Conservation (phyloP, 2,113 vertebrate genomes). For the Pangasianodon hypophthalmus region DNA sequence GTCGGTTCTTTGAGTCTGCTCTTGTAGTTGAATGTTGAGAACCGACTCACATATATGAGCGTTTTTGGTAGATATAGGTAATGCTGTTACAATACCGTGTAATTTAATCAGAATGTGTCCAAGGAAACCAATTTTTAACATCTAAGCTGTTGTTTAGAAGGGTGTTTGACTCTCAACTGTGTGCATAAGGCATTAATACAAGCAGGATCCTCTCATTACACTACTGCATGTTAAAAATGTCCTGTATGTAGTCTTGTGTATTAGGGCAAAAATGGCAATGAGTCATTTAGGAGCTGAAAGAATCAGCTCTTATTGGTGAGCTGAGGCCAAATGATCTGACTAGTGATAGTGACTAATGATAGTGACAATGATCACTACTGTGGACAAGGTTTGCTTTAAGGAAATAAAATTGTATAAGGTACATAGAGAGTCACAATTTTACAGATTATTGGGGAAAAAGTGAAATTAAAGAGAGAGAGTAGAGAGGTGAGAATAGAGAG, state of each 20-base stretch:
- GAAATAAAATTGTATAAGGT: too few species aligned
- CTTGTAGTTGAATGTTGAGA: neutral
- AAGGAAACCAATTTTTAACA: neutral
- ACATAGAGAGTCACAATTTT: too few species aligned
- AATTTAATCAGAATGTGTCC: neutral
- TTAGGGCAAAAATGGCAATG: too few species aligned
- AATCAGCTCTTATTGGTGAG: too few species aligned
- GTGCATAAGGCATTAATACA: neutral
- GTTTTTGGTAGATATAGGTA: neutral
- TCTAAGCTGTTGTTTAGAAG: neutral
- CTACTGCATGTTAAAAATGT: neutral
- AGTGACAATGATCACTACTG: too few species aligned
- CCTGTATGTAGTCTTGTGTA: too few species aligned
- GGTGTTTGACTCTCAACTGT: neutral
- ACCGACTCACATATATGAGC: neutral
- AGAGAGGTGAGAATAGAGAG: too few species aligned
- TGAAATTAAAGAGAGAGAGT: too few species aligned
- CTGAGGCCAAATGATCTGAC: too few species aligned
- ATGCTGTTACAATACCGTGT: neutral
- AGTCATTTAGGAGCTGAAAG: neutral
- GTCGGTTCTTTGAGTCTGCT: neutral
- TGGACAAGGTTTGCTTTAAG: too few species aligned
- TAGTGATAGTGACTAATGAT: too few species aligned
- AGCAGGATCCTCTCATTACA: neutral
- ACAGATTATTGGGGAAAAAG: too few species aligned